Evolutionary conservation across 2,888 invertebrate species (phyloP).

Genomic region (Fragum fragum): DNA sequence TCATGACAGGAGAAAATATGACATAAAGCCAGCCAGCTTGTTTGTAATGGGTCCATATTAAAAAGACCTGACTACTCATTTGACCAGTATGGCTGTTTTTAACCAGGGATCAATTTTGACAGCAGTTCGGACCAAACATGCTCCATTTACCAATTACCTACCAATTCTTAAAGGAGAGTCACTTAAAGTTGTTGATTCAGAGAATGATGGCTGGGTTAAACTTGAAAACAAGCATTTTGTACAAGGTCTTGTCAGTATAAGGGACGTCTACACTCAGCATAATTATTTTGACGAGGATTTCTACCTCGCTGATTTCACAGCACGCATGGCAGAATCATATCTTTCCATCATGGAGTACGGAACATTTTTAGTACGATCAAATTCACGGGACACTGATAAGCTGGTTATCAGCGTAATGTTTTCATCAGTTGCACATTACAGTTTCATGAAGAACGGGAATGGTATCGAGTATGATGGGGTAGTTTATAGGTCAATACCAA

Average conservation of each 20-base stretch:
- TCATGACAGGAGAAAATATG: too few species aligned
- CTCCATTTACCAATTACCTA: slow-evolving; percentile 39
- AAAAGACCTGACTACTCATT: neutral
- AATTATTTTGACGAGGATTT: slow-evolving; percentile 55
- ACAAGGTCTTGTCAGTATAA: slow-evolving; percentile 40
- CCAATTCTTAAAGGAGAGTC: slow-evolving; percentile 62
- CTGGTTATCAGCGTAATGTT: slow-evolving; percentile 63
- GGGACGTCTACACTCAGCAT: slow-evolving; percentile 41
- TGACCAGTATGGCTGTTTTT: neutral
- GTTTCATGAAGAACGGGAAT: slow-evolving; percentile 44
- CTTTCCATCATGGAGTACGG: slow-evolving; percentile 39
- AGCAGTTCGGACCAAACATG: slow-evolving; percentile 48
- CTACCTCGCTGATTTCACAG: slow-evolving; percentile 55
- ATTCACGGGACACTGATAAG: slow-evolving; percentile 44
- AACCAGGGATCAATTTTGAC: slow-evolving; percentile 21
- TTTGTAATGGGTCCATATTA: neutral
- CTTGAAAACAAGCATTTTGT: slow-evolving; percentile 51
- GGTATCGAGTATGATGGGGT: slow-evolving; percentile 53
- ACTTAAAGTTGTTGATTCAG: slow-evolving; percentile 30
- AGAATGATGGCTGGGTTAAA: slow-evolving; percentile 26
- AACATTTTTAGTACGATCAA: slow-evolving; percentile 54
- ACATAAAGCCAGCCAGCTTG: neutral
- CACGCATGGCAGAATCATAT: slow-evolving; percentile 52
- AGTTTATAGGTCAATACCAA: slow-evolving; percentile 51
- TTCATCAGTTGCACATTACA: slow-evolving; percentile 52